Evolutionary conservation across 2,113 vertebrate species (phyloP), one percentile per base, ranked within the genome.

Genomic region (Boulengeromyrus knoepffleri): DNA sequence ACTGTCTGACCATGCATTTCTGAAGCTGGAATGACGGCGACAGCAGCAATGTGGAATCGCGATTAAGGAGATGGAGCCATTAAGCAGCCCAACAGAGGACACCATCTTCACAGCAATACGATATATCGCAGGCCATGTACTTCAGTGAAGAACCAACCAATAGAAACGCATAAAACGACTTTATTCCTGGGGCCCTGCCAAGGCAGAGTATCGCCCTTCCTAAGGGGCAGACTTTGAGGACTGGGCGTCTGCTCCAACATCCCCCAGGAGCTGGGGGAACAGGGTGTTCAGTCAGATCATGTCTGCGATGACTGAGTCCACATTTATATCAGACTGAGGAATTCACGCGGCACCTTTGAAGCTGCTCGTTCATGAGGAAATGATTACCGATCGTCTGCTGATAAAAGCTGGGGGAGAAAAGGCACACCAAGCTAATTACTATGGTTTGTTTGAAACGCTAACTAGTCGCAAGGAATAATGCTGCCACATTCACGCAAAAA

Each of bases 301-400:
- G 49, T 53, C 85, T 87, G 27, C 27, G 31, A 31, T 56, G 85
- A 87, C 85, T 87, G 15, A 87, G 50, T 56, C 50, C 5, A 87
- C 50, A 53, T 50, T 87, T 56, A 39, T 39, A 87, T 53, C n/a
- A 39, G 49, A 87, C 31, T 87, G 50, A 83, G 90, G 89, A 91
- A 27, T 85, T 70, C 46, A 83, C 84, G 5, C 66, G 58, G 21
- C 87, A 89, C 84, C 91, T 90, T 89, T 90, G 90, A 91, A 89
- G 91, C 53, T 36, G 53, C 10, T 47, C 85, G 90, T 89, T 90
- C 89, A 91, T 88, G 15, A 91, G 88, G 47, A 89, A 92, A 88
- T 91, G 83, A 93, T 92, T 91, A 91, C 45, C 85, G 87, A 89
- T 91, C 49, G n/a, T 91, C 58, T 88, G 36, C 86, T 90, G 53